Conservation (phyloP, 2,888 invertebrate species). For the Caradrina clavipalpis region DNA sequence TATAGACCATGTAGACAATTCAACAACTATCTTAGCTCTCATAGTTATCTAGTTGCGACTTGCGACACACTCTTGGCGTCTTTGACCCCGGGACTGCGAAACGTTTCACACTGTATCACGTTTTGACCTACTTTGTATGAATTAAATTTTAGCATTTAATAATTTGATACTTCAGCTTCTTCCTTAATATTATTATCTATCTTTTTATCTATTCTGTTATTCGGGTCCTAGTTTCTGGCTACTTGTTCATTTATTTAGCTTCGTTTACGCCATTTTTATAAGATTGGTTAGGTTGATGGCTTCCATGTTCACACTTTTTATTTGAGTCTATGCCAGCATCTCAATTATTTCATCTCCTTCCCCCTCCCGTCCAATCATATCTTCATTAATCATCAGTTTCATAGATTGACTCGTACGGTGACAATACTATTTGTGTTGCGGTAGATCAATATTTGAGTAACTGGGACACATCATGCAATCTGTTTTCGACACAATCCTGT, state of each 20-base stretch:
- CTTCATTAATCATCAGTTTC: conserved; percentile 25
- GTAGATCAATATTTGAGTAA: conserved; percentile 50
- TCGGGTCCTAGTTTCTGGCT: background rate
- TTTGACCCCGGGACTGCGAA: conserved; percentile 73
- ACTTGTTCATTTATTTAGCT: background rate
- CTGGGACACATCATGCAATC: conserved; percentile 57
- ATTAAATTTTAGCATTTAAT: conserved; percentile 41
- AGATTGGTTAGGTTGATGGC: background rate
- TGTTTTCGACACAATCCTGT: conserved; percentile 46
- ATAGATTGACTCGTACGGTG: conserved; percentile 24
- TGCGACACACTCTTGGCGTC: conserved; percentile 70
- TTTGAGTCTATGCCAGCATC: background rate
- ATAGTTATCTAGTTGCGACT: conserved; percentile 63
- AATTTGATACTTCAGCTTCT: conserved; percentile 3
- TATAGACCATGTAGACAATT: conserved; percentile 26
- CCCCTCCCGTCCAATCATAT: conserved; percentile 11
- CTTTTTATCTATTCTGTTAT: background rate
- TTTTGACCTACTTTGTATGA: conserved; percentile 72
- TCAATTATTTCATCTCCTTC: background rate
- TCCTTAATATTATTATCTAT: background rate
- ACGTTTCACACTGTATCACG: conserved; percentile 70
- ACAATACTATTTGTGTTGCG: conserved; percentile 34
- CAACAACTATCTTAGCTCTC: conserved; percentile 29
- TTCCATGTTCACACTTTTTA: background rate
- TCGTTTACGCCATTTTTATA: too few relatives aligned